Evolutionary conservation across 1,140 invertebrate species (phyloP).

Genomic region (Alviniconcha marisindica): DNA sequence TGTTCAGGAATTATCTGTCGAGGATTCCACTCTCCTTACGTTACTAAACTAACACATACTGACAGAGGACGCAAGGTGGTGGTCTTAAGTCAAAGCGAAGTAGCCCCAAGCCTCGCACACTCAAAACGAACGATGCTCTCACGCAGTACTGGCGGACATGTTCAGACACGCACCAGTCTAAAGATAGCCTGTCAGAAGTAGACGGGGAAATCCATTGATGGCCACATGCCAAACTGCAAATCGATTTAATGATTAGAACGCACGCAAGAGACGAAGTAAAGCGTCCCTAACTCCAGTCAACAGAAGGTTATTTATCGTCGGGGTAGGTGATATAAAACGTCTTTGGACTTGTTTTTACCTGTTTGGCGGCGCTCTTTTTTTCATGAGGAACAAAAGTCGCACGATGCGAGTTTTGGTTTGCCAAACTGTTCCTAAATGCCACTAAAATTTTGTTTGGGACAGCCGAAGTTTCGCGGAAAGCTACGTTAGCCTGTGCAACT

Average conservation of each 20-base stretch:
- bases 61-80: neutral
- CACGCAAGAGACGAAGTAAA: neutral
- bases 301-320: no score
- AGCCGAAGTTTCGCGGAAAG: no score
- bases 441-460: no score
- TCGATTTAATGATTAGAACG: neutral
- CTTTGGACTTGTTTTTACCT: neutral
- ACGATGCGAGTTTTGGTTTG: neutral
- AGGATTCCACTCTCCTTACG: neutral
- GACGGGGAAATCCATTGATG: neutral
- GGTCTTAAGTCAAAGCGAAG: neutral
- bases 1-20: neutral
- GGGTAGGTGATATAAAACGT: neutral
- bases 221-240: neutral
- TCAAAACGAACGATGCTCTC: neutral
- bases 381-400: neutral
- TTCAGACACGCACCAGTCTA: conserved; percentile 10
- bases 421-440: no score
- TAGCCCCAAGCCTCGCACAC: neutral
- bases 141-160: neutral
- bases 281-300: no score
- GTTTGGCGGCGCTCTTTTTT: neutral
- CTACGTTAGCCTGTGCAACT: no score
- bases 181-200: conserved; percentile 18
- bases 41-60: neutral